Evolutionary conservation across 2,113 vertebrate genomes (phyloP).

Genomic region (Orycteropus afer): DNA sequence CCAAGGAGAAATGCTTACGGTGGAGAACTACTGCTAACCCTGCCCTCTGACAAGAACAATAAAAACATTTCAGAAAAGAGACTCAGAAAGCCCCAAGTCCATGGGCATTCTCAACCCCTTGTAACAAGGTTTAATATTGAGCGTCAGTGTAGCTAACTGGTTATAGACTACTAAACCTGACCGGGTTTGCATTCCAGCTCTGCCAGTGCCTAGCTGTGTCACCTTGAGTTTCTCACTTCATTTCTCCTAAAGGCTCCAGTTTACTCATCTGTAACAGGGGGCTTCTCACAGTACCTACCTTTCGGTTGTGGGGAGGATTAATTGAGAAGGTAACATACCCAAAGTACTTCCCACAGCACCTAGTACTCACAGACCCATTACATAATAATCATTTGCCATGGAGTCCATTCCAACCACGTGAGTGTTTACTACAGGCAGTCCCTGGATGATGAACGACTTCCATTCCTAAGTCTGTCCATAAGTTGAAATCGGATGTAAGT

Average conservation of each 20-base stretch:
- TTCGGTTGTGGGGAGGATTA: not conserved
- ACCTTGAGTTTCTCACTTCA: not conserved
- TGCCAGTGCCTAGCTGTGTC: not conserved
- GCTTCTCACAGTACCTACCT: not conserved
- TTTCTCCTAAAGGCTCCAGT: not conserved
- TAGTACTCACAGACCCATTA: fast-evolving
- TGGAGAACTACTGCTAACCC: not conserved
- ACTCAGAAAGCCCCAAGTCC: not conserved
- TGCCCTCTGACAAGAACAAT: no score
- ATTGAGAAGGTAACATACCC: not conserved
- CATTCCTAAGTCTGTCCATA: no score
- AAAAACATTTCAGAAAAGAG: slow-evolving; percentile 24
- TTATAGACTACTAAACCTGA: not conserved
- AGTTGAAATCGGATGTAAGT: no score
- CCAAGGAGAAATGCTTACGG: not conserved
- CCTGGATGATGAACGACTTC: no score
- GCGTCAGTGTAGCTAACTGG: not conserved
- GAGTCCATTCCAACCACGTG: not conserved
- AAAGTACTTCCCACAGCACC: not conserved
- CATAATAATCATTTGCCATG: not conserved
- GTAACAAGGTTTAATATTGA: not conserved
- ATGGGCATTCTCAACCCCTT: not conserved
- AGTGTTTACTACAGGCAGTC: not conserved
- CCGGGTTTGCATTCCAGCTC: not conserved
- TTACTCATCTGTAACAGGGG: not conserved